These are phyloP conservation scores for Drosophila mimetica DNA, from an alignment of 2,888 invertebrate species.

Conservation along the genomic window DNA sequence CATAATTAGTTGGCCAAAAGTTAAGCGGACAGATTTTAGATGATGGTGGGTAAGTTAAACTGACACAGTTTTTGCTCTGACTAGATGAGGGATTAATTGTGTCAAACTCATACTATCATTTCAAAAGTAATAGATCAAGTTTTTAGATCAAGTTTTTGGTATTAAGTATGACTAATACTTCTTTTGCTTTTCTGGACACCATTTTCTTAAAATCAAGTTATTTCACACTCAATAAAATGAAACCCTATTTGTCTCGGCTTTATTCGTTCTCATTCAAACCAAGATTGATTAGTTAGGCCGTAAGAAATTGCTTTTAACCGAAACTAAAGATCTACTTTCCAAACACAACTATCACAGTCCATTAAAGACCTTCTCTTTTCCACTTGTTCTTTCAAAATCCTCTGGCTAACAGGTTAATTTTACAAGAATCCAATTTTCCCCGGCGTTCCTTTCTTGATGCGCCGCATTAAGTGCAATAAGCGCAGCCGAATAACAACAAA, in stretches of 20 bases:
- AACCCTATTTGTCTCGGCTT: background rate
- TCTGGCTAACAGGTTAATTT: constrained; percentile 34
- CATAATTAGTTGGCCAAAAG: constrained; percentile 22
- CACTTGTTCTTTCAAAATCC: constrained; percentile 24
- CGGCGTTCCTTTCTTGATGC: constrained; percentile 24
- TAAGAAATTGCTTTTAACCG: constrained; percentile 28
- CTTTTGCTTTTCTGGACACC: background rate
- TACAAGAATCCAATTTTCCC: constrained; percentile 43
- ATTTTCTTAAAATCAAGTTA: background rate
- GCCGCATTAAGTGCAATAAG: constrained; percentile 45
- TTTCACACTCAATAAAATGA: constrained; percentile 6
- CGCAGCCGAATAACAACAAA: constrained; percentile 36
- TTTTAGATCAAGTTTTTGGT: too few species aligned
- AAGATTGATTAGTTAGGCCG: constrained; percentile 27
- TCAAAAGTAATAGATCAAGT: background rate
- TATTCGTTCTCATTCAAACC: constrained; percentile 6
- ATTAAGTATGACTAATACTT: too few species aligned
- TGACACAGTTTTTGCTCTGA: constrained; percentile 6
- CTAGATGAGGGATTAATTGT: constrained; percentile 5
- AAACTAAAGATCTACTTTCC: constrained; percentile 21
- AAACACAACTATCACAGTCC: constrained; percentile 7
- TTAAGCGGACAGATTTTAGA: constrained; percentile 9
- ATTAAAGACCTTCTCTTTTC: constrained; percentile 31
- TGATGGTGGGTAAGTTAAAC: background rate
- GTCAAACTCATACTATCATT: background rate